Base-by-base conservation (phyloP, 1,140 invertebrate genomes). In the Apis dorsata region DNA sequence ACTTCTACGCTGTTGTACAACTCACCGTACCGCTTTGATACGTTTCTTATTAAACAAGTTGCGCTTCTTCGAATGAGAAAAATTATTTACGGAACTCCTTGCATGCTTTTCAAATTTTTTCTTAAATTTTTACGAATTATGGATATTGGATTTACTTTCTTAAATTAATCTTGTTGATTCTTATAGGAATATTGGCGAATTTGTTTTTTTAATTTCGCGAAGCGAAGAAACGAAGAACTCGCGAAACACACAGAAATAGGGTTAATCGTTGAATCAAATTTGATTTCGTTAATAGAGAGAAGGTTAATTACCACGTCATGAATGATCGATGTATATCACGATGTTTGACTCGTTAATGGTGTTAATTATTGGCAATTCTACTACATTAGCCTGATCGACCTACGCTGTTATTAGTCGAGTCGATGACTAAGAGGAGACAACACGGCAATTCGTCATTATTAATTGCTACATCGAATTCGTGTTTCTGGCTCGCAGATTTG, bases 391-490 rank as follows among this genome's bases (percentile, higher is more conserved):
- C 17, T 34, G 63, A 1, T 53, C 65, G 19, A 57, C 17, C 19
- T 51, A 24, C 68, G 17, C 49, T 8, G 17, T 53, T 53, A 49
- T 7, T 72, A 71, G 44, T 68, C 62, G 72, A 51, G 51, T 44
- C 63, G 78, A 76, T 76, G 79, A 81, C 79, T 59, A 81, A 81
- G 72, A 59, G 62, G 34, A 44, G 34, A 9, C 79, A 12, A 5
- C 51, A 55, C 12, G 73, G 57, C 70, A 73, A 65, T 82, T 77
- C 73, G 80, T 76, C 73, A 60, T 77, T 77, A 82, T 82, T 82
- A 77, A 82, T 82, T 68, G 79, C 79, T 76, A 77, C 80, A 77
- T 82, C 73, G 80, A 60, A 82, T 77, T 70, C 80, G 80, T 82
- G 80, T 82, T 82, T 60, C 74, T 82, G 80, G 74, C 65, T 77